Conservation (phyloP, 1,140 invertebrate genomes). For the Bombus huntii region DNA sequence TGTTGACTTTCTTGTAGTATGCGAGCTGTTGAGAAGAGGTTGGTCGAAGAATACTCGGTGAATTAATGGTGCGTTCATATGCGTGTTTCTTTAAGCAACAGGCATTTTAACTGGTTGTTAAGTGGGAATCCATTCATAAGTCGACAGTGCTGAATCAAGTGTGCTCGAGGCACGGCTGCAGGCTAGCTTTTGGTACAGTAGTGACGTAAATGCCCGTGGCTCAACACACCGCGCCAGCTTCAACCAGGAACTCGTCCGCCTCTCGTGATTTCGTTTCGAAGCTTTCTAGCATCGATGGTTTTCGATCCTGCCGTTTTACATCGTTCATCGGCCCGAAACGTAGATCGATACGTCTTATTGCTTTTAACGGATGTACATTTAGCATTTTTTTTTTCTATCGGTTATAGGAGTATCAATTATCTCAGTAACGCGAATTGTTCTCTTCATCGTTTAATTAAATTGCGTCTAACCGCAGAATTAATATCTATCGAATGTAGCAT, state of each 20-base stretch:
- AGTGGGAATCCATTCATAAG: constrained; percentile 69
- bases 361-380: constrained; percentile 59
- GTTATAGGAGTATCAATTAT: constrained; percentile 60
- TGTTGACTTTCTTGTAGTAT: constrained; percentile 7
- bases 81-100: constrained; percentile 66
- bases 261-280: constrained; percentile 51
- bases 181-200: constrained; percentile 63
- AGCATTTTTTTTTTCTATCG: constrained; percentile 60
- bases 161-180: constrained; percentile 58
- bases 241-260: constrained; percentile 27
- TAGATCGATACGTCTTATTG: constrained; percentile 26
- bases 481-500: too few relatives aligned
- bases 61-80: constrained; percentile 40
- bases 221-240: constrained; percentile 26
- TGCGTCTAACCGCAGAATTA: too few relatives aligned
- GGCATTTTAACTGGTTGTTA: constrained; percentile 68
- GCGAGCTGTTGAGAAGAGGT: background rate
- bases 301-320: constrained; percentile 34
- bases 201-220: constrained; percentile 59
- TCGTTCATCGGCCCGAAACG: constrained; percentile 38
- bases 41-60: background rate
- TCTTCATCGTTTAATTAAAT: too few relatives aligned
- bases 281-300: constrained; percentile 4
- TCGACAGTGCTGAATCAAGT: constrained; percentile 68
- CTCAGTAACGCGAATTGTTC: constrained; percentile 10